These are phyloP conservation scores for Otolemur garnettii DNA, from an alignment of 2,113 vertebrate species.

Conservation along the genomic window DNA sequence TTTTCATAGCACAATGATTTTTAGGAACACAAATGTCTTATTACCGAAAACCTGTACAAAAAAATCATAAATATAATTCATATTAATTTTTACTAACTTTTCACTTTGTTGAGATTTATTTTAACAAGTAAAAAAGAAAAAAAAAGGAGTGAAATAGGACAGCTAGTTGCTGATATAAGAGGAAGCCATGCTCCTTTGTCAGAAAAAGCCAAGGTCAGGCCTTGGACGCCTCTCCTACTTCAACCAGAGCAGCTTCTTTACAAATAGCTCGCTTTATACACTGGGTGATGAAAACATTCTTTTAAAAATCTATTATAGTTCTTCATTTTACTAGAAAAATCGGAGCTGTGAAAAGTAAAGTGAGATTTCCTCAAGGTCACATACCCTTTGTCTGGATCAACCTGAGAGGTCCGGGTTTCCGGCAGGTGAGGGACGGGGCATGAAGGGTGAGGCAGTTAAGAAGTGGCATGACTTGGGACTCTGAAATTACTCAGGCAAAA, in stretches of 20 bases:
- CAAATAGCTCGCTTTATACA: not conserved
- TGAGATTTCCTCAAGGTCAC: not conserved
- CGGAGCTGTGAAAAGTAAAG: not conserved
- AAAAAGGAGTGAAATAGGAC: not conserved
- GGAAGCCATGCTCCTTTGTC: not conserved
- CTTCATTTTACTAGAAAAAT: not conserved
- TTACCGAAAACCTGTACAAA: not conserved
- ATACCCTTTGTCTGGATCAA: not conserved
- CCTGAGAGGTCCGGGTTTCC: not conserved
- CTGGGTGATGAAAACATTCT: not conserved
- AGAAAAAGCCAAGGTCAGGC: not conserved
- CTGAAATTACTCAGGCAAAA: not conserved
- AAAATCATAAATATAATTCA: not conserved
- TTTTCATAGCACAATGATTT: not conserved
- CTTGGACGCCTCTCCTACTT: not conserved
- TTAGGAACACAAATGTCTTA: not conserved
- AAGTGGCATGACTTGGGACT: not conserved
- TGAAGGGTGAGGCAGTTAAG: not conserved
- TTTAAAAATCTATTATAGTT: not conserved
- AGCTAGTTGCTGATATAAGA: not conserved
- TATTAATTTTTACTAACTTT: not conserved
- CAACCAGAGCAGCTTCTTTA: not conserved
- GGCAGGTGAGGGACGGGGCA: fast-evolving
- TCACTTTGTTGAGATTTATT: not conserved
- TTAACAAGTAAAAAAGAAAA: not conserved